A percentile compares a stretch with the other conserved stretches of the same genome.
Evolutionary conservation across 2,888 invertebrate species (phyloP).

Genomic region (Micropterix aruncella): DNA sequence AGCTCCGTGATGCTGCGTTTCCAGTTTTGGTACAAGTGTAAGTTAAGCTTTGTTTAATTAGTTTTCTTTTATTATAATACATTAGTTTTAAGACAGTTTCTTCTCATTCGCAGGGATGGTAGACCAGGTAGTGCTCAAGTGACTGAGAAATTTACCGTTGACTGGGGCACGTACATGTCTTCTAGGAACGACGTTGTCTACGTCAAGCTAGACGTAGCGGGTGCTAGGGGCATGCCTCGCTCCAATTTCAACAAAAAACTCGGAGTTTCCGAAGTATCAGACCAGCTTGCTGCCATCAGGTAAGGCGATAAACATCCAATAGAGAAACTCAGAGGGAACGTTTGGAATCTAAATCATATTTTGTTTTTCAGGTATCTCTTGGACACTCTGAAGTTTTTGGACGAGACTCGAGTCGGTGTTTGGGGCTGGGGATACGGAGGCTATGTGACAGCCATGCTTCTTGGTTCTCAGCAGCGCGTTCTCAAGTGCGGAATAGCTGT

Average conservation of each 20-base stretch:
- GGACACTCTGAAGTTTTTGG: conserved; percentile 70
- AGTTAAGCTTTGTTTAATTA: conserved; percentile 20
- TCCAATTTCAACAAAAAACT: conserved; percentile 68
- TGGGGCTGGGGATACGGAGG: conserved; percentile 98
- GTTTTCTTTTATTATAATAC: too few species aligned
- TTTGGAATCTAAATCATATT: background rate
- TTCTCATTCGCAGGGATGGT: conserved; percentile 53
- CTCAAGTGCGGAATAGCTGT: conserved; percentile 91
- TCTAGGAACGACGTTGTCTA: conserved; percentile 84
- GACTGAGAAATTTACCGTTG: conserved; percentile 71
- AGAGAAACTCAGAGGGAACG: background rate
- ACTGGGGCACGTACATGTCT: conserved; percentile 90
- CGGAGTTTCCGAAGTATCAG: conserved; percentile 83
- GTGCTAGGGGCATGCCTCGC: conserved; percentile 68
- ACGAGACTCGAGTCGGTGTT: conserved; percentile 77
- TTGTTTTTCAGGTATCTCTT: conserved; percentile 50
- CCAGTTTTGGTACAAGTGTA: conserved; percentile 81
- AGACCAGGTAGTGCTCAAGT: conserved; percentile 86
- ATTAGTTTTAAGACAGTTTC: background rate
- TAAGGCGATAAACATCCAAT: conserved; percentile 15
- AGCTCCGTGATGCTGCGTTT: conserved; percentile 73
- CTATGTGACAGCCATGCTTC: conserved; percentile 83
- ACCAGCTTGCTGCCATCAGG: conserved; percentile 78
- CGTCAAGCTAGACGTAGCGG: conserved; percentile 81
- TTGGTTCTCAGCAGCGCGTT: conserved; percentile 74